Evolutionary conservation across 2,113 vertebrate species (phyloP).

Genomic region (Nanorana parkeri): DNA sequence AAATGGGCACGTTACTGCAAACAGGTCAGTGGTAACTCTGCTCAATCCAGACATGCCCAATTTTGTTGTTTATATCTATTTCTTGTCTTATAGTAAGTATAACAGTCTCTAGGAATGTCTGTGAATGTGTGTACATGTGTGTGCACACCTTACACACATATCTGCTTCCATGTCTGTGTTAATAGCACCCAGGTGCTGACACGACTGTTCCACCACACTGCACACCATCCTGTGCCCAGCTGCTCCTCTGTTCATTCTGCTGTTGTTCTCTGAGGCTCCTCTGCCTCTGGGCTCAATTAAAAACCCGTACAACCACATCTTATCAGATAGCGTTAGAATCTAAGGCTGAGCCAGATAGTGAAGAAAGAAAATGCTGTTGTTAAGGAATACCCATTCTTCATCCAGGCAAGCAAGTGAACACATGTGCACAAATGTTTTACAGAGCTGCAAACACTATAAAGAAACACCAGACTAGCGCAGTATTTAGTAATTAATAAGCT

Average conservation of each 20-base stretch:
- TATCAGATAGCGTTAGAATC: constrained; percentile 75
- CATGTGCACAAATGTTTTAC: constrained; percentile 32
- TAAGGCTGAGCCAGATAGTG: constrained; percentile 72
- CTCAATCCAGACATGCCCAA: too few relatives aligned
- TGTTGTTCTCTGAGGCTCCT: constrained; percentile 72
- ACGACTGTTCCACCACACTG: constrained; percentile 64
- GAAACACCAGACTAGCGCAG: too few relatives aligned
- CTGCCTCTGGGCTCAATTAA: constrained; percentile 83
- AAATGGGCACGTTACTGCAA: too few relatives aligned
- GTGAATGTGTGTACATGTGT: not conserved
- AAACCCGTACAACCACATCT: constrained; percentile 74
- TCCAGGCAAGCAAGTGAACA: constrained; percentile 65
- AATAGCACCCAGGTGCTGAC: constrained; percentile 74
- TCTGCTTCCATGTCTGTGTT: constrained; percentile 37
- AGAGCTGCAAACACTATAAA: too few relatives aligned
- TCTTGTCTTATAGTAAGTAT: too few relatives aligned
- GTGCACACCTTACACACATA: not conserved
- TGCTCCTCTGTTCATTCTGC: constrained; percentile 74
- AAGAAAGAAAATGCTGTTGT: constrained; percentile 62
- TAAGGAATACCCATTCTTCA: constrained; percentile 71
- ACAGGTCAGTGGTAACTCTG: too few relatives aligned
- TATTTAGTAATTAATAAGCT: too few relatives aligned
- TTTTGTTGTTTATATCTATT: too few relatives aligned
- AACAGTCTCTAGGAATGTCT: too few relatives aligned
- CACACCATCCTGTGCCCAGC: constrained; percentile 75